These are phyloP conservation scores for Umimayanthus kanabou DNA, from an alignment of 92 coral and sea anemone species.

Conservation along the genomic window DNA sequence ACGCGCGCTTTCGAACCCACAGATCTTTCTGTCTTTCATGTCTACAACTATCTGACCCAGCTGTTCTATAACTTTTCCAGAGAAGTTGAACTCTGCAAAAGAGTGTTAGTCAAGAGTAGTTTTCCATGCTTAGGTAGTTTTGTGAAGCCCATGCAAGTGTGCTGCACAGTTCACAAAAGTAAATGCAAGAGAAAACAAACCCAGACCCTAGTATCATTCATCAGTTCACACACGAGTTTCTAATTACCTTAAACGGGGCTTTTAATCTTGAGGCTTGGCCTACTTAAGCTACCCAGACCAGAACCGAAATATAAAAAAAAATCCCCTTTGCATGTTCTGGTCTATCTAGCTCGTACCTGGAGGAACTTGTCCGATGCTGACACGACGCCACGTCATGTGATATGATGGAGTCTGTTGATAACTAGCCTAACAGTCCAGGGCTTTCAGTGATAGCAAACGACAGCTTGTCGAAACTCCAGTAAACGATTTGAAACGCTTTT, in stretches of 20 bases:
- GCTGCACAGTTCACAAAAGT: too few relatives aligned
- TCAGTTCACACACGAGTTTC: neutral
- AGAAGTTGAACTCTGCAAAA: neutral
- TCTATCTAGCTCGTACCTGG: too few relatives aligned
- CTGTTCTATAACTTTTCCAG: slow-evolving; percentile 7
- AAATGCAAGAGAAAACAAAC: too few relatives aligned
- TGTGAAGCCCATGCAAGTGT: too few relatives aligned
- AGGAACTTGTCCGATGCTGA: too few relatives aligned
- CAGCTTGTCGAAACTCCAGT: too few relatives aligned
- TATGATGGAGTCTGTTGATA: too few relatives aligned
- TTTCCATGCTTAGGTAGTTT: neutral
- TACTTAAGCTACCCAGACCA: neutral
- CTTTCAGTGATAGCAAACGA: too few relatives aligned
- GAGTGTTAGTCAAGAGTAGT: neutral
- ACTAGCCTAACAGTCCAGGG: too few relatives aligned
- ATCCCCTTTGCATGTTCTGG: neutral
- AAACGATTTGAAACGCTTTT: too few relatives aligned
- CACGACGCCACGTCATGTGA: too few relatives aligned
- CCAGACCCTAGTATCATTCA: neutral
- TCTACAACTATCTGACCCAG: neutral
- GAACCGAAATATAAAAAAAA: neutral
- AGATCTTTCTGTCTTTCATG: neutral
- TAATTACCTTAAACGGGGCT: neutral
- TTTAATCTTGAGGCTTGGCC: neutral
- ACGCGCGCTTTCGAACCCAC: neutral